phyloP scores from a whole-genome alignment of 2,888 invertebrate species.

The Rhingia campestris region DNA sequence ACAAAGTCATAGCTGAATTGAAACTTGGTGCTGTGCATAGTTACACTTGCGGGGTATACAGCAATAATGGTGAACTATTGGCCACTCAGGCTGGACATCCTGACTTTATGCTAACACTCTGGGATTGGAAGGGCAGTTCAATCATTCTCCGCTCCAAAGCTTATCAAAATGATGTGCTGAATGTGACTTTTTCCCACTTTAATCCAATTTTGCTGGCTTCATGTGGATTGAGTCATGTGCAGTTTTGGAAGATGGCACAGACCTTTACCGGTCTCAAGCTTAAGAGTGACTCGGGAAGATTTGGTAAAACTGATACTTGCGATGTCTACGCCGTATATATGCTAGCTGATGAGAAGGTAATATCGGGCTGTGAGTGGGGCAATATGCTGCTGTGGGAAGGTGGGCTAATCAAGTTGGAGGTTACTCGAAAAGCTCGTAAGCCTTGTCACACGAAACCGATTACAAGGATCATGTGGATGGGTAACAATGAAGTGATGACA shows the following conservation, averaged over 20 bases:
- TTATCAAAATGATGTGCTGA: conserved; percentile 90
- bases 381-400: conserved; percentile 96
- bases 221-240: conserved; percentile 90
- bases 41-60: conserved; percentile 90
- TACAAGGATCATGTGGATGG: conserved; percentile 80
- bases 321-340: conserved; percentile 93
- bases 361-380: conserved; percentile 95
- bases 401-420: conserved; percentile 92
- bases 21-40: conserved; percentile 89
- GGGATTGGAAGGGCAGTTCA: conserved; percentile 91
- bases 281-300: conserved; percentile 93
- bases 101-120: conserved; percentile 93
- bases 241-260: conserved; percentile 96
- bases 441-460: conserved; percentile 91
- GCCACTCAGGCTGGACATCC: conserved; percentile 90
- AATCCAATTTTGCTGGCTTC: conserved; percentile 91
- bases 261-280: conserved; percentile 96
- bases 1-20: conserved; percentile 89
- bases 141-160: conserved; percentile 92
- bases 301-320: conserved; percentile 95
- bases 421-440: conserved; percentile 88
- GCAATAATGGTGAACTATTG: conserved; percentile 90
- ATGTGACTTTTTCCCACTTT: conserved; percentile 91
- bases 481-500: conserved; percentile 81
- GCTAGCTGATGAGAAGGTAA: conserved; percentile 93